Evolutionary conservation across 2,797 vertebrate species (phyloP).

Genomic region (Lophius americanus): DNA sequence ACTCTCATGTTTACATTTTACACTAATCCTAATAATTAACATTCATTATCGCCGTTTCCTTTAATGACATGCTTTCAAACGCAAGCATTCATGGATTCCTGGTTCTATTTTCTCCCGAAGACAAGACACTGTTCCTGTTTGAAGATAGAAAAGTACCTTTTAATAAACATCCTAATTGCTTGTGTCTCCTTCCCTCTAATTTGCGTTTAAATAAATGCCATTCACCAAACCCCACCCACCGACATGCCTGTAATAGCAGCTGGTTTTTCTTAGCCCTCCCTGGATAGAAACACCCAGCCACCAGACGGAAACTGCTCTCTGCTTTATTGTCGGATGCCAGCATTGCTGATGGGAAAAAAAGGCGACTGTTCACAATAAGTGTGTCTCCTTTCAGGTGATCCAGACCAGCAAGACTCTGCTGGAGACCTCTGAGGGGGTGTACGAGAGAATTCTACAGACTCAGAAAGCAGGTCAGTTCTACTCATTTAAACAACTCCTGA

Average conservation of each 20-base stretch:
- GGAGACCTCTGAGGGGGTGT: constrained; percentile 89
- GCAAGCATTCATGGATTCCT: neutral
- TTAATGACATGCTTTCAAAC: constrained; percentile 16
- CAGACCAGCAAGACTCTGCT: constrained; percentile 90
- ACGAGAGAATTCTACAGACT: constrained; percentile 92
- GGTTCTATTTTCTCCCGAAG: constrained; percentile 2
- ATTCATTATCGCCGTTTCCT: constrained; percentile 20
- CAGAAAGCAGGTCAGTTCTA: constrained; percentile 89
- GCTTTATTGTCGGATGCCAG: constrained; percentile 37
- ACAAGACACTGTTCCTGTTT: constrained; percentile 1
- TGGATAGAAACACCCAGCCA: constrained; percentile 34
- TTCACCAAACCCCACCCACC: constrained; percentile 51
- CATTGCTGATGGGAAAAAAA: constrained; percentile 34
- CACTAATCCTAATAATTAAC: constrained; percentile 12
- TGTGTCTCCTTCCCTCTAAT: constrained; percentile 60
- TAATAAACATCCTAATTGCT: constrained; percentile 56
- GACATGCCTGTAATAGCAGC: constrained; percentile 58
- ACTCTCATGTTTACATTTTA: constrained; percentile 20
- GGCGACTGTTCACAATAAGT: constrained; percentile 30
- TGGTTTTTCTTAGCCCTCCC: constrained; percentile 44
- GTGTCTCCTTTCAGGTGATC: constrained; percentile 87
- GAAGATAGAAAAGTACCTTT: constrained; percentile 22
- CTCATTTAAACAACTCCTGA: neutral
- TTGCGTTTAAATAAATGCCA: constrained; percentile 51
- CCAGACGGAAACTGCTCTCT: constrained; percentile 30